A percentile compares a stretch with the other conserved stretches of the same genome.
Conservation (phyloP, 1,140 invertebrate species). For the Penaeus vannamei region DNA sequence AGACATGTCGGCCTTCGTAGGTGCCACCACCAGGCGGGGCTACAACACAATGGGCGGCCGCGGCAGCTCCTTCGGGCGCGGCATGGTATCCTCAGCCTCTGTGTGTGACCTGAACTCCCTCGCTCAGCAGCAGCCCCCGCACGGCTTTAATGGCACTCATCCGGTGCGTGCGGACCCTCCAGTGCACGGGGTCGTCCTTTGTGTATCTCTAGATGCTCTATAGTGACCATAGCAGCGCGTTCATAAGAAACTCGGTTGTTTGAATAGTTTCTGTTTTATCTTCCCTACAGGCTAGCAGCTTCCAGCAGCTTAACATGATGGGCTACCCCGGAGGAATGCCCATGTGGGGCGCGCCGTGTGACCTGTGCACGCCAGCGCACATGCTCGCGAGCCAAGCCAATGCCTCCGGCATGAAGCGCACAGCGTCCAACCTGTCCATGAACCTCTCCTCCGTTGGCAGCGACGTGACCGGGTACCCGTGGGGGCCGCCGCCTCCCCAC, state of each 20-base stretch:
- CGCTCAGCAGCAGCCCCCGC: slow-evolving; percentile 61
- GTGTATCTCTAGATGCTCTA: neutral
- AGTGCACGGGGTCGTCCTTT: neutral
- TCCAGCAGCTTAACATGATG: slow-evolving; percentile 67
- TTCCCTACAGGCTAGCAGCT: slow-evolving; percentile 59
- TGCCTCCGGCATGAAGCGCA: slow-evolving; percentile 67
- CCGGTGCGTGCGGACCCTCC: slow-evolving; percentile 35
- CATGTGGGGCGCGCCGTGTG: slow-evolving; percentile 68
- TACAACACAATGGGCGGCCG: slow-evolving; percentile 72
- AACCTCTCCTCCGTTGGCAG: slow-evolving; percentile 73
- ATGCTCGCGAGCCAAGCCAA: slow-evolving; percentile 53
- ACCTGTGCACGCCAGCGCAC: slow-evolving; percentile 53
- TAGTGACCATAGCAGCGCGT: no score
- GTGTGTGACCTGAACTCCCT: slow-evolving; percentile 67
- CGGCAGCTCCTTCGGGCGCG: slow-evolving; percentile 44
- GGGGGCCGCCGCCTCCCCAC: slow-evolving; percentile 64
- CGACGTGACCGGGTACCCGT: slow-evolving; percentile 65
- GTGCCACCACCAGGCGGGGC: slow-evolving; percentile 71
- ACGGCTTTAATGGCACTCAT: slow-evolving; percentile 49
- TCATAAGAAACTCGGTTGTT: neutral
- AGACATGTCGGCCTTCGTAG: slow-evolving; percentile 54
- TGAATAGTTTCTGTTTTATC: neutral
- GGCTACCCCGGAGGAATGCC: slow-evolving; percentile 70
- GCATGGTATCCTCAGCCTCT: slow-evolving; percentile 67
- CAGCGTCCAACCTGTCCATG: slow-evolving; percentile 78